A percentile compares a stretch with the other conserved stretches of the same genome.
Evolutionary conservation across 2,113 vertebrate species (phyloP).

Genomic region (Onychostruthus taczanowskii): DNA sequence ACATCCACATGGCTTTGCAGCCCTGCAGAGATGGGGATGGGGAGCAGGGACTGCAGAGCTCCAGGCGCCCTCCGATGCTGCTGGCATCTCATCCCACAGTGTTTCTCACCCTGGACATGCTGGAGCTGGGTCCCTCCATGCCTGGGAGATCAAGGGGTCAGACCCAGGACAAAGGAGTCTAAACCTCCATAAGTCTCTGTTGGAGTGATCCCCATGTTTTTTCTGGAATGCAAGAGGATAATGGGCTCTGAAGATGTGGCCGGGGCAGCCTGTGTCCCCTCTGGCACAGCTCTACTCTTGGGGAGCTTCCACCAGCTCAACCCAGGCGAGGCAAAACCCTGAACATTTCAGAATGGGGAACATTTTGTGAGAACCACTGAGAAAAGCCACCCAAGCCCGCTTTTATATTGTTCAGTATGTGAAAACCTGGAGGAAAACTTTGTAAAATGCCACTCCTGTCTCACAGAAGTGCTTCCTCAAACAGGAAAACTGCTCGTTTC

Average conservation of each 20-base stretch:
- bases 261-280: background rate
- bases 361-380: background rate
- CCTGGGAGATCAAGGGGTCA: background rate
- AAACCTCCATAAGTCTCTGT: fast-evolving
- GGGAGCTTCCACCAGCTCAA: fast-evolving
- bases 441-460: background rate
- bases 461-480: background rate
- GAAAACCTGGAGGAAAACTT: background rate
- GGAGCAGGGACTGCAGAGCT: background rate
- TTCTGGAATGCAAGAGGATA: too few relatives aligned
- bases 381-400: fast-evolving
- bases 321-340: background rate
- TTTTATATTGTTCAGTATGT: background rate
- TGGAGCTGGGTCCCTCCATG: too few relatives aligned
- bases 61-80: background rate
- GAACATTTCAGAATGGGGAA: background rate
- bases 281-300: background rate
- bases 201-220: fast-evolving
- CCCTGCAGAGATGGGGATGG: background rate
- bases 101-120: fast-evolving
- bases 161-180: fast-evolving
- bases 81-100: fast-evolving
- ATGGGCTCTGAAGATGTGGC: background rate
- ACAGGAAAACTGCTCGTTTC: background rate
- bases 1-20: fast-evolving